phyloP scores from a whole-genome alignment of 2,113 vertebrate species.

The Rattus rattus region DNA sequence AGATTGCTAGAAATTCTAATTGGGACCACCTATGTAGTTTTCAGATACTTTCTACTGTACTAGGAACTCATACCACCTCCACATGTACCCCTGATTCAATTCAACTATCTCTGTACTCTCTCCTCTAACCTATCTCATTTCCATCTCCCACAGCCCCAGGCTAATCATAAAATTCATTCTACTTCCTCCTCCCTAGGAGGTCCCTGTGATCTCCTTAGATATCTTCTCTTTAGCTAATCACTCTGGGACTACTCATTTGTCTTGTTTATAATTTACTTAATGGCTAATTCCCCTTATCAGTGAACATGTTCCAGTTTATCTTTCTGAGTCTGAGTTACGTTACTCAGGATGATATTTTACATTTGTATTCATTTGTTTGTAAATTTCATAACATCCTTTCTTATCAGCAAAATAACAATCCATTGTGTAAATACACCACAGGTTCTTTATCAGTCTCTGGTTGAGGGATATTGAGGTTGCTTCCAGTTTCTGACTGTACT shows the following conservation, averaged over 20 bases:
- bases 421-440: too few relatives aligned
- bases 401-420: too few relatives aligned
- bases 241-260: neutral
- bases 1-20: neutral
- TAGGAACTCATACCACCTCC: neutral
- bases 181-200: neutral
- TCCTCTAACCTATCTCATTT: neutral
- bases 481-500: too few relatives aligned
- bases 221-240: neutral
- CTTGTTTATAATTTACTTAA: neutral
- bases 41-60: neutral
- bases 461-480: too few relatives aligned
- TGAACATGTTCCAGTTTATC: neutral
- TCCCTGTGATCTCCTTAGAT: neutral
- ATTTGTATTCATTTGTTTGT: too few relatives aligned
- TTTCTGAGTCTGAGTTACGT: too few relatives aligned
- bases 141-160: neutral
- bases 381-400: too few relatives aligned
- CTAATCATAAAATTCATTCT: neutral
- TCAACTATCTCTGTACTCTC: neutral
- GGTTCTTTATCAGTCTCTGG: too few relatives aligned
- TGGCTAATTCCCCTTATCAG: neutral
- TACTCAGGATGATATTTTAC: too few relatives aligned
- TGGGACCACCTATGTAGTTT: neutral
- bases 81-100: neutral